phyloP scores from a whole-genome alignment of 2,888 invertebrate species.

The Bombyx huttoni region DNA sequence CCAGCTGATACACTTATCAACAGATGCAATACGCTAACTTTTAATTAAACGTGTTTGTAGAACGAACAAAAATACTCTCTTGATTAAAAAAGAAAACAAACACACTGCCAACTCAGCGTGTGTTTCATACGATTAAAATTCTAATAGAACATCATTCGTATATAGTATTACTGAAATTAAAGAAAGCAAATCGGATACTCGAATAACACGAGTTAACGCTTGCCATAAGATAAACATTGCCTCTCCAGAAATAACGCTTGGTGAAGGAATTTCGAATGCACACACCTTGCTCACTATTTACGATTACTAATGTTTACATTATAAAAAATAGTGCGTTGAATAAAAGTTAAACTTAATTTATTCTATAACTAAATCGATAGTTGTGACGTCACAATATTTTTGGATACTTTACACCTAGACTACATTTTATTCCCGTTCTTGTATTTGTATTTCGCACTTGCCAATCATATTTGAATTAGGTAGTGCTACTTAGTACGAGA shows the following conservation, averaged over 20 bases:
- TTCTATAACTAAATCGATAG: not conserved
- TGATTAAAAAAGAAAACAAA: not conserved
- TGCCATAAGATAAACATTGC: conserved; percentile 47
- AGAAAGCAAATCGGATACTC: conserved; percentile 49
- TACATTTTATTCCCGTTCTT: too few relatives aligned
- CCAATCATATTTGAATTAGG: not conserved
- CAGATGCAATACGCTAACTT: too few relatives aligned
- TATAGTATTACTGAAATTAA: conserved; percentile 55
- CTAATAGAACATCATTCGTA: conserved; percentile 29
- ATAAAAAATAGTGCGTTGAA: not conserved
- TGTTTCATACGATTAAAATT: conserved; percentile 28
- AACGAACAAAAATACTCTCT: too few relatives aligned
- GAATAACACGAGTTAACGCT: conserved; percentile 43
- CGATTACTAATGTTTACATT: conserved; percentile 15
- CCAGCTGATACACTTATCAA: too few relatives aligned
- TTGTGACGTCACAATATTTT: not conserved
- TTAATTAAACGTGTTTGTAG: too few relatives aligned
- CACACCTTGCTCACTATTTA: conserved; percentile 31
- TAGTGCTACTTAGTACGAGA: conserved; percentile 47
- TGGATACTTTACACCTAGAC: not conserved
- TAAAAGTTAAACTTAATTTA: not conserved
- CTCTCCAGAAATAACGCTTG: conserved; percentile 48
- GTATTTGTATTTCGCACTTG: too few relatives aligned
- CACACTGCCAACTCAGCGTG: not conserved
- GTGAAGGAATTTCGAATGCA: conserved; percentile 39